These are phyloP conservation scores for Fragum fragum DNA, from an alignment of 2,888 invertebrate species.

Conservation along the genomic window DNA sequence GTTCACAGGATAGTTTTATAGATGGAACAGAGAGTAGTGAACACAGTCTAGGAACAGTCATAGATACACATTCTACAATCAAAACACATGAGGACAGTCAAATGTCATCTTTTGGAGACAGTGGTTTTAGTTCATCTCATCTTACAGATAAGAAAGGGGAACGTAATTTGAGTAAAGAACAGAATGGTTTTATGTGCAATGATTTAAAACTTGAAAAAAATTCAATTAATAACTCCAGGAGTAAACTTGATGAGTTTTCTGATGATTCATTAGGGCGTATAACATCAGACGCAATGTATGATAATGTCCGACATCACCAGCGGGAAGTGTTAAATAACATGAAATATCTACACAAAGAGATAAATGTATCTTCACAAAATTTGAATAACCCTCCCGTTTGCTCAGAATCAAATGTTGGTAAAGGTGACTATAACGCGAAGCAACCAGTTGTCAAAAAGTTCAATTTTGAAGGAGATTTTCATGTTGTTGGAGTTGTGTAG, in stretches of 20 bases:
- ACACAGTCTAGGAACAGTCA: conserved; percentile 77
- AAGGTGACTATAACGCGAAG: conserved; percentile 62
- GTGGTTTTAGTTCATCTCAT: conserved; percentile 80
- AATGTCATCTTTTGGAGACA: conserved; percentile 72
- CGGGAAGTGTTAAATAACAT: conserved; percentile 74
- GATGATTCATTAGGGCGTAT: conserved; percentile 60
- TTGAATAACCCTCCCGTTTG: conserved; percentile 41
- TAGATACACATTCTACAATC: conserved; percentile 47
- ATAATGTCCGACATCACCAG: conserved; percentile 63
- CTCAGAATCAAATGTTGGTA: conserved; percentile 24
- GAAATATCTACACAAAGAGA: conserved; percentile 71
- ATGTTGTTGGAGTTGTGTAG: conserved; percentile 80
- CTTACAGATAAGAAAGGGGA: conserved; percentile 62
- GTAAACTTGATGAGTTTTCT: conserved; percentile 54
- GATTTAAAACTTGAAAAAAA: conserved; percentile 47
- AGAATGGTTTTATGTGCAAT: conserved; percentile 65
- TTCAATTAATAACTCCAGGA: conserved; percentile 49
- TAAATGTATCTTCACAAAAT: conserved; percentile 67
- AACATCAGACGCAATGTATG: conserved; percentile 62
- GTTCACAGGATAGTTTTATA: conserved; percentile 63
- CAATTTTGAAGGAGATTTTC: conserved; percentile 78
- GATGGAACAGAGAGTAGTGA: conserved; percentile 73
- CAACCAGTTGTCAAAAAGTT: conserved; percentile 72
- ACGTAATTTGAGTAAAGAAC: conserved; percentile 43
- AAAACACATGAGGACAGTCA: conserved; percentile 65